Conservation (phyloP, 2,797 vertebrate genomes). For the Poecilia velifera region DNA sequence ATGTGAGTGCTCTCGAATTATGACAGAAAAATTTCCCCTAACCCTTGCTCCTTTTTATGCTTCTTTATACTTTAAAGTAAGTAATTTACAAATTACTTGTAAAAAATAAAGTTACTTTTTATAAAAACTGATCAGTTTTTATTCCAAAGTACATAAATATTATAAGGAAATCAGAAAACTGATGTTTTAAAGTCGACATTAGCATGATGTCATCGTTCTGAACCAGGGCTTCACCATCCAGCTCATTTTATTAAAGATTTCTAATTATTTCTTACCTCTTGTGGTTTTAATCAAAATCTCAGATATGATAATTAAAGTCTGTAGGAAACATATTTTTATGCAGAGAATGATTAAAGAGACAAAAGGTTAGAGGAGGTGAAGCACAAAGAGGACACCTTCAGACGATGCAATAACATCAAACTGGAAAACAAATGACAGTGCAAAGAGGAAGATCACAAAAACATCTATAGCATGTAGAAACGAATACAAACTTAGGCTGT, state of each 20-base stretch:
- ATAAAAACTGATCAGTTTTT: neutral
- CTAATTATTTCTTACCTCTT: neutral
- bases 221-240: neutral
- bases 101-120: neutral
- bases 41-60: too few relatives aligned
- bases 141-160: neutral
- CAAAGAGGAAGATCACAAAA: conserved; percentile 1
- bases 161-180: neutral
- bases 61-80: neutral
- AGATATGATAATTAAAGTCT: neutral
- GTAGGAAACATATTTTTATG: neutral
- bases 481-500: conserved; percentile 19
- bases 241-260: neutral
- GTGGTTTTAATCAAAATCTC: neutral
- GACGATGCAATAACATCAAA: conserved; percentile 47
- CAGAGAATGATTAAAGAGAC: neutral
- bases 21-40: too few relatives aligned
- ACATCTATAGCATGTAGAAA: conserved; percentile 17
- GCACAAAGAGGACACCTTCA: conserved; percentile 34
- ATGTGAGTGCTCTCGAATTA: too few relatives aligned
- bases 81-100: neutral
- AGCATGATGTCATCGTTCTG: neutral
- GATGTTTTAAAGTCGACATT: neutral
- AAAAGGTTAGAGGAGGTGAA: conserved; percentile 19
- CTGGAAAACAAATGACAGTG: neutral